These are phyloP conservation scores for Aldabrachelys gigantea DNA, from an alignment of 2,113 vertebrate species.

Conservation along the genomic window DNA sequence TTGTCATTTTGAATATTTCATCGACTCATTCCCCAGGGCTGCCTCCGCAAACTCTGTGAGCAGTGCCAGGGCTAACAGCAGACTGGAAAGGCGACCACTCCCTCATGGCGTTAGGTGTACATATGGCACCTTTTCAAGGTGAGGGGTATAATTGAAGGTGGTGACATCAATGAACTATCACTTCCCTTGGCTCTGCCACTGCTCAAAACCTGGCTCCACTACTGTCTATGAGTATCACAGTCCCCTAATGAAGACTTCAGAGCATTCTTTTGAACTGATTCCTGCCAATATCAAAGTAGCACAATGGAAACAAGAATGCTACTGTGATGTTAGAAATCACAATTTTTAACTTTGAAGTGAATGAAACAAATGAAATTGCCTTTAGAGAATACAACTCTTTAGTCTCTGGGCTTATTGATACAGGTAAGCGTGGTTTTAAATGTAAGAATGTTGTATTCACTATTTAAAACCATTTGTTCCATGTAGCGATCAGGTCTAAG, in stretches of 20 bases:
- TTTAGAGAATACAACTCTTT: conserved; percentile 25
- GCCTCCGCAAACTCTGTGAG: conserved; percentile 47
- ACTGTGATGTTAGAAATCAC: conserved; percentile 40
- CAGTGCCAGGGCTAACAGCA: neutral
- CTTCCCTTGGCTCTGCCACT: neutral
- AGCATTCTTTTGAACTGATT: conserved; percentile 61
- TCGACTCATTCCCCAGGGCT: conserved; percentile 53
- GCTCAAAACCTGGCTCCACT: neutral
- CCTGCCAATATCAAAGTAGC: conserved; percentile 70
- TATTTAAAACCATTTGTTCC: conserved; percentile 53
- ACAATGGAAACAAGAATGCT: conserved; percentile 64
- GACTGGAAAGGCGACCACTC: neutral
- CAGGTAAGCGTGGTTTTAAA: conserved; percentile 29
- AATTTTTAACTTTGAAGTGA: conserved; percentile 51
- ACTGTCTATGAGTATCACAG: conserved; percentile 34
- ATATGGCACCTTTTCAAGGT: neutral
- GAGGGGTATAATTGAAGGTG: neutral
- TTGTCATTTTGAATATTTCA: conserved; percentile 53
- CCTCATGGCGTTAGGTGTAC: too few relatives aligned
- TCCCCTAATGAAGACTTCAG: conserved; percentile 64
- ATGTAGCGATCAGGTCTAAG: neutral
- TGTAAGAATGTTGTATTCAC: neutral
- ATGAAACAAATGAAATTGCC: conserved; percentile 38
- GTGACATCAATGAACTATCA: neutral
- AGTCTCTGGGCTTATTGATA: neutral